A percentile compares a stretch with the other conserved stretches of the same genome.
phyloP scores from a whole-genome alignment of 2,888 invertebrate species.

The Melangyna quadrimaculata region DNA sequence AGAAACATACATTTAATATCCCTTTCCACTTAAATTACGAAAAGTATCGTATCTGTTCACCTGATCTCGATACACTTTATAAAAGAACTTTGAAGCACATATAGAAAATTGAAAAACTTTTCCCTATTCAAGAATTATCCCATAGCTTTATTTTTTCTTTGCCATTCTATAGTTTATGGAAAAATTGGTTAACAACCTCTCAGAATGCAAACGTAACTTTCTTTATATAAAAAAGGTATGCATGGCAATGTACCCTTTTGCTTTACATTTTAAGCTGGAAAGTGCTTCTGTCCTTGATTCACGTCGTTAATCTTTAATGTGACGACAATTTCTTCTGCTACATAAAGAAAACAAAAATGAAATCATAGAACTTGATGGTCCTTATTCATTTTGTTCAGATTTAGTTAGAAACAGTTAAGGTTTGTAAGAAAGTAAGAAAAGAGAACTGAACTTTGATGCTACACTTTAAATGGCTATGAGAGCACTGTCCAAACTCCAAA shows the following conservation, averaged over 20 bases:
- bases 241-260: not conserved
- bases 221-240: not conserved
- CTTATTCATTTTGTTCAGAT: not conserved
- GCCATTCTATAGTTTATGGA: not conserved
- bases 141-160: not conserved
- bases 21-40: not conserved
- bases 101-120: slow-evolving; percentile 15
- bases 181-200: not conserved
- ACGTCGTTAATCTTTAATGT: slow-evolving; percentile 1
- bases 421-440: not conserved
- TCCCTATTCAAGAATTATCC: not conserved
- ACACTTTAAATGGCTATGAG: not conserved
- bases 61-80: not conserved
- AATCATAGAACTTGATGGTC: not conserved
- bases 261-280: not conserved
- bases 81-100: not conserved
- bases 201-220: not conserved
- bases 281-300: not conserved
- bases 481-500: too few species aligned
- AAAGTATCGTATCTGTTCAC: not conserved
- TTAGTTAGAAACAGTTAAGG: not conserved
- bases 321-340: not conserved
- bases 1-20: not conserved
- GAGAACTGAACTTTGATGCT: not conserved
- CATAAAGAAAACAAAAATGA: not conserved